phyloP scores from a whole-genome alignment of 2,113 vertebrate species.

The Nannospalax galili region DNA sequence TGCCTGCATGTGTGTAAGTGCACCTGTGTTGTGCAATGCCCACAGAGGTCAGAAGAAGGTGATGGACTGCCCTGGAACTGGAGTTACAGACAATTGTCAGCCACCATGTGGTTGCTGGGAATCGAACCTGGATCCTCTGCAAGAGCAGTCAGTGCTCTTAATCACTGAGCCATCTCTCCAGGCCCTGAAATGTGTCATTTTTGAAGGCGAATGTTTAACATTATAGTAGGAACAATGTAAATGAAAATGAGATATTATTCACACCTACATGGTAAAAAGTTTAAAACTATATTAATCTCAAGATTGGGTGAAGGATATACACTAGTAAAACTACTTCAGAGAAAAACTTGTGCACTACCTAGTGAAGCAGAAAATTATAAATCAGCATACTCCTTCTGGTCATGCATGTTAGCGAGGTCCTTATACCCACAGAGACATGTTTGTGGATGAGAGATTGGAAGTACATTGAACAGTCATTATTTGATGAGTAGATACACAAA shows the following conservation, averaged over 20 bases:
- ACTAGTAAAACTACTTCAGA: slow-evolving; percentile 20
- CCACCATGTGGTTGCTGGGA: too few species aligned
- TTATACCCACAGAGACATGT: neutral
- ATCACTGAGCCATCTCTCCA: too few species aligned
- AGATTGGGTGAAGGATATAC: neutral
- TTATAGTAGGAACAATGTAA: slow-evolving; percentile 1
- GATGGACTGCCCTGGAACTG: too few species aligned
- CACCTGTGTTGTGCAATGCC: too few species aligned
- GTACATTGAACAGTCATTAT: neutral
- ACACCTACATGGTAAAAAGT: neutral
- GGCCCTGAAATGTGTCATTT: too few species aligned
- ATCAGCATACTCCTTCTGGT: neutral
- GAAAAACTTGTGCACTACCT: neutral
- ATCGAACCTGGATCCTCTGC: too few species aligned
- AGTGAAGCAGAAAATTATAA: neutral
- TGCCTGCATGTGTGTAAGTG: too few species aligned
- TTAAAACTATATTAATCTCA: slow-evolving; percentile 6
- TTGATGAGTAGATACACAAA: neutral
- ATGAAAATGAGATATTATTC: slow-evolving; percentile 51
- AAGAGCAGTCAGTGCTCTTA: too few species aligned
- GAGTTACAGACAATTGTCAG: too few species aligned
- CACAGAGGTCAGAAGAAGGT: too few species aligned
- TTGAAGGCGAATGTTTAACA: slow-evolving; percentile 12
- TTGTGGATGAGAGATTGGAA: neutral
- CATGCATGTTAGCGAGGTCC: neutral